Base-by-base conservation (phyloP, 1,140 invertebrate genomes). In the fruit fly (Drosophila melanogaster) region DNA sequence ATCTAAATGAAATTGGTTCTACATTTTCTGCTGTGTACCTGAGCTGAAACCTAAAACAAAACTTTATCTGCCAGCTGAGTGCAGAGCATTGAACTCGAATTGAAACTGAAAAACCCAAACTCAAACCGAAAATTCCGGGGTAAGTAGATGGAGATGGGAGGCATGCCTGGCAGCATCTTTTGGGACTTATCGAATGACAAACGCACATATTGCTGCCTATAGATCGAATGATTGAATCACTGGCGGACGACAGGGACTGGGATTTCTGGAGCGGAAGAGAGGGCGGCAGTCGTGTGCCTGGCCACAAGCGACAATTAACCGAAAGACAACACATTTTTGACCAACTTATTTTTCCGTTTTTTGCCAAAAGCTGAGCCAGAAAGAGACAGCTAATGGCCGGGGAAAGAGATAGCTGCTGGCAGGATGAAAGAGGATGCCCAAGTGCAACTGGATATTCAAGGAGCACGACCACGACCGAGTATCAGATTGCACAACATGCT, bases 211-310 rank as follows among this genome's bases (percentile, higher is more conserved):
- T 59, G 64, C 49, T 55, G 80, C 75, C 54, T 43, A 69, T 49
- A 86, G 78, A 89, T 79, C 79, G 72, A 87, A 77, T 89, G 85
- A 89, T 79, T 89, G 79, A 62, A 64, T 64, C 70, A 87, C 76
- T 54, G 60, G 56, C 44, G 44, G 54, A 17, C 38, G 26, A 22
- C 50, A 15, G 1, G 40, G n/a, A 41, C 40, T 7, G 40, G n/a
- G 35, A 12, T 47, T 47, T 24, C 14, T 47, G 30, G 30, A 17
- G 35, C 22, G 14, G 26, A 3, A 24, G 55, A 26, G n/a, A 3
- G 30, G 5, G 15, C 7, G 43, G 7, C 46, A 26, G 51, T 58
- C 66, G 56, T 74, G 57, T 79, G 84, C 55, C 75, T 81, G 61
- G 65, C 70, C 83, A 83, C 49, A 65, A 79, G 76, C 79, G 46